A percentile compares a stretch with the other conserved stretches of the same genome.
These are phyloP conservation scores for Sanderia malayensis DNA, from an alignment of 30 jellyfish, hydroid and myxozoan species.

Conservation along the genomic window DNA sequence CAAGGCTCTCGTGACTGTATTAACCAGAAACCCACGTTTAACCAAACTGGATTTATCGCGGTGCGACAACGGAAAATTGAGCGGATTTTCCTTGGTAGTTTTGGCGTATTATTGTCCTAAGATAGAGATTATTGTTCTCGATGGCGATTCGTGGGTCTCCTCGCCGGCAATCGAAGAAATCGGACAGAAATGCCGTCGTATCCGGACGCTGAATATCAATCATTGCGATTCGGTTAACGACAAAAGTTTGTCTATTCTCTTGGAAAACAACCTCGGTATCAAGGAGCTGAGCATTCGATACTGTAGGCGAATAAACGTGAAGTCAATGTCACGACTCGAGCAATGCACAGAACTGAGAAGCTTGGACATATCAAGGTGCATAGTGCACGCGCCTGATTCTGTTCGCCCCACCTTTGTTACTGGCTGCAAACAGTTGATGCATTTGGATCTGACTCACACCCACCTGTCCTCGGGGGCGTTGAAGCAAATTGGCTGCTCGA, in stretches of 20 bases:
- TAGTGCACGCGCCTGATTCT: slow-evolving; percentile 6
- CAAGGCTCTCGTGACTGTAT: not conserved
- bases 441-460: slow-evolving; percentile 28
- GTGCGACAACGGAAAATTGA: slow-evolving; percentile 2
- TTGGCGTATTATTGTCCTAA: slow-evolving; percentile 15
- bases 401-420: slow-evolving; percentile 10
- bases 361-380: slow-evolving; percentile 46
- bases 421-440: slow-evolving; percentile 18
- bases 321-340: not conserved
- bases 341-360: slow-evolving; percentile 8
- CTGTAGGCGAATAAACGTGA: slow-evolving; percentile 29
- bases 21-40: not conserved
- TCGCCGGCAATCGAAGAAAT: slow-evolving; percentile 15
- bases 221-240: slow-evolving; percentile 23
- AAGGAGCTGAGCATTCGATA: slow-evolving; percentile 22
- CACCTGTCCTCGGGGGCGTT: slow-evolving; percentile 26
- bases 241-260: slow-evolving; percentile 16
- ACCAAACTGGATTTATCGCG: slow-evolving; percentile 9
- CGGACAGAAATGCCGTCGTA: slow-evolving; percentile 11
- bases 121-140: slow-evolving; percentile 21
- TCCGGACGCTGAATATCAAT: slow-evolving; percentile 15
- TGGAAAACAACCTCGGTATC: not conserved
- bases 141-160: slow-evolving; percentile 42
- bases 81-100: slow-evolving; percentile 4
- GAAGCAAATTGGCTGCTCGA: slow-evolving; percentile 4